Base-by-base conservation (phyloP, 2,888 invertebrate species). In the Cheilosia grossa region DNA sequence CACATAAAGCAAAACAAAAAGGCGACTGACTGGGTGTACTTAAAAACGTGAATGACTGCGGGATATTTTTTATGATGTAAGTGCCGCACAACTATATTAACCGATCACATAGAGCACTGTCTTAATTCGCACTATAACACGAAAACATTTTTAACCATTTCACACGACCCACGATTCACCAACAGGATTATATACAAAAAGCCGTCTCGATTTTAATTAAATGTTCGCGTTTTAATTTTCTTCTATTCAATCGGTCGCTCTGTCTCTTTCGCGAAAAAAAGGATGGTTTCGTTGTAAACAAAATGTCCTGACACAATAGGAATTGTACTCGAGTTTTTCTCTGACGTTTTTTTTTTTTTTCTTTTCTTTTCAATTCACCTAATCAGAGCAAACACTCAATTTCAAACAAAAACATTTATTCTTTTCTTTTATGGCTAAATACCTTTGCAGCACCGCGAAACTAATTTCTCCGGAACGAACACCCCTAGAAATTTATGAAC, bases 201-300 rank as follows among this genome's bases (percentile, higher is more conserved):
- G 33, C 33, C 59, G 59, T 72, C 59, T 19, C 19, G 51, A 21
- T 49, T 13, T 37, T 49, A 66, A 51, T 66, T 59, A 59, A 51
- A 51, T 27, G 15, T 2, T 21, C 10, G 9, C 2, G 13, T 63
- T 53, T 47, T 24, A n/a, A 27, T 54, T 56, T 56, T 58, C 49
- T 56, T 56, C 27, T 58, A 7, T 56, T 27, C 3, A 17, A 63
- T 49, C 0, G 13, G 17, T 59, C 40, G 21, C n/a, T 59, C 40
- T 4, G 33, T 75, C 51, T 58, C 58, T 51, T 66, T 75, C 59
- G 21, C 33, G 24, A 21, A 15, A 10, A 51, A 15, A 10, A 40
- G 17, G 15, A 42, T n/a, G 24, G 37, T 70, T 56, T 66, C 54
- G 27, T 75, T 75, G 75, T 75, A 75, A 75, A 75, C 75, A 75